Base-by-base conservation (phyloP, 2,797 vertebrate genomes). In the Gephyroberyx darwinii region DNA sequence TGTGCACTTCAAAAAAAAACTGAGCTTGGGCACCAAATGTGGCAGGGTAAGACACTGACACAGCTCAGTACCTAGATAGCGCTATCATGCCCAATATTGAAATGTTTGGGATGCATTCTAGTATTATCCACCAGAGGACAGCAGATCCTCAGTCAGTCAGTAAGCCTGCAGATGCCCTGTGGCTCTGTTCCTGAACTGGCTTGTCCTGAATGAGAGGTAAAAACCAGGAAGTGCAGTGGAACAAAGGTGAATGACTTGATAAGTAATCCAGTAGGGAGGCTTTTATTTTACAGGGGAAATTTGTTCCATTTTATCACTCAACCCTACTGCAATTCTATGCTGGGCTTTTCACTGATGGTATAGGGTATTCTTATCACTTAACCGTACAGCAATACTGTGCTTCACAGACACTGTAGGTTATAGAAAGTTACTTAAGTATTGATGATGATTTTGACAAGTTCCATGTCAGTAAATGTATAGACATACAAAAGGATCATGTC, bases 51-150 rank as follows among this genome's bases (percentile, higher is more conserved):
- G 22, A 26, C 22, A 26, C 26, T 2, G 26, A 26, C 2, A 26
- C 26, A 26, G 26, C 26, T 26, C 26, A 26, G 26, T 37, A 10
- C 39, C 9, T 41, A 10, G 39, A 41, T 9, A 41, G 39, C 2
- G 51, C 5, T 26, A 4, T 12, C 20, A 22, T 22, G 10, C 26
- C 60, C 26, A 12, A 35, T 37, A 19, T 31, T 8, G 9, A n/a
- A 9, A 8, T 16, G 35, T 43, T 55, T 17, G 12, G 30, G 48
- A 5, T 39, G 26, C 20, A 35, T 71, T 77, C 48, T 64, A 4
- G 5, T 14, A 10, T 52, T 39, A 57, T 81, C 87, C 93, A 93
- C 81, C 74, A 93, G 93, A 83, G 86, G 89, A 51, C 92, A 93
- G 91, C 86, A 94, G 20, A 89, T 39, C 37, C 81, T 26, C 30